Evolutionary conservation across 1,140 invertebrate genomes (phyloP), one percentile per base, ranked within the genome.

Genomic region (Propsilocerus akamusi): DNA sequence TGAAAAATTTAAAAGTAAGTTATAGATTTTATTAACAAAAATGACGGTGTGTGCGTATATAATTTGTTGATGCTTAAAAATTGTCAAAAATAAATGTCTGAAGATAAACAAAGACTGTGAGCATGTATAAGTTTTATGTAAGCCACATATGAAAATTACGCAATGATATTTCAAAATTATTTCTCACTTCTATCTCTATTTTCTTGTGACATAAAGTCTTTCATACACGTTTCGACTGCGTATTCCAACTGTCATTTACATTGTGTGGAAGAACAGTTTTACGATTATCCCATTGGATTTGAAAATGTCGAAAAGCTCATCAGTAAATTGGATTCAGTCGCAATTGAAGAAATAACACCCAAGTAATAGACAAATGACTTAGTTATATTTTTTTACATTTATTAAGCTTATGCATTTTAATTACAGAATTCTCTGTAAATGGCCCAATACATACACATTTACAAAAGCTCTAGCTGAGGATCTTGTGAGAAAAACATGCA

Each of bases 391-490:
- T 46, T 54, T 49, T 23, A 50, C 25, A 20, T 14, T n/a, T 25
- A 20, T 23, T 28, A 50, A 49, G 32, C 28, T 26, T 10, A 22
- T 20, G 17, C 34, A 17, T 4, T 20, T 49, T 37, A 52, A 55
- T 64, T 62, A 8, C 59, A 79, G 77, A 51, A 64, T 78, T 34
- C 58, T 83, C 10, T 73, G 73, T 47, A 67, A 71, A 11, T 76
- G 78, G 69, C 78, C 81, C 0, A 85, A 85, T 56, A 81, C 80
- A 1, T 85, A 85, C 57, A 77, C 79, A 2, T 83, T 79, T 53
- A 83, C 81, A 2, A 85, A 85, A 69, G 78, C 78, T 2, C 56
- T 84, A 24, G 76, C 81, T 0, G 83, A 86, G 59, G 70, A 73
- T 47, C 64, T 81, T 10, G 50, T 84, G 0, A 65, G 66, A 48